Evolutionary conservation across 2,888 invertebrate genomes (phyloP), one percentile per base, ranked within the genome.

Genomic region (Synergus japonicus): DNA sequence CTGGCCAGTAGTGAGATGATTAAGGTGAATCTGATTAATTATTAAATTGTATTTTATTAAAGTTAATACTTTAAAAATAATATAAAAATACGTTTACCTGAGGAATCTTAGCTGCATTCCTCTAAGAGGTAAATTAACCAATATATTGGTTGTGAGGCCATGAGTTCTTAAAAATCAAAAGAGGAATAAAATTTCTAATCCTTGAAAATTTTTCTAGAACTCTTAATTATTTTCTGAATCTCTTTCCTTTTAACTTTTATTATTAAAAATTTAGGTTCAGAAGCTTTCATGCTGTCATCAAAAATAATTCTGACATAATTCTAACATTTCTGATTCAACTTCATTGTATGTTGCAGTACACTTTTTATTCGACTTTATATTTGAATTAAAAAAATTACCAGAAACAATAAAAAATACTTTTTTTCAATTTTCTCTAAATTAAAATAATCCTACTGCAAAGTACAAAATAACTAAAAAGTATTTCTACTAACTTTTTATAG

Each of bases 81-180:
- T 43, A 49, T 0, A 10, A 41, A 73, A 15, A 44, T 15, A 15
- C 13, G 58, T 60, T 76, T 80, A 85, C 88, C 83, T 85, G 76
- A 83, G 79, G n/a, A 84, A 82, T 83, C 84, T 87, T 80, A 87
- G 84, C 85, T 85, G 88, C 88, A 88, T 88, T 87, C 88, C 88
- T 88, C 85, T 60, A 64, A 64, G 83, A 88, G 85, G 85, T 85
- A 49, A 78, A 80, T 78, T 77, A 83, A 82, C 83, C 77, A 78
- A 73, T n/a, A 66, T 77, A 80, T 81, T 79, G 73, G 64, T 81
- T 79, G 81, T 10, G 86, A 82, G 83, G 86, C 88, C 88, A 88
- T 88, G 82, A 82, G 84, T 84, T 73, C 22, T 67, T 67, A 41
- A 67, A 41, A 43, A 44, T n/a, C 9, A 54, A n/a, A n/a, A 18